Evolutionary conservation across 92 coral and sea anemone species (phyloP), one percentile per base, ranked within the genome.

Genomic region (Montipora capitata): DNA sequence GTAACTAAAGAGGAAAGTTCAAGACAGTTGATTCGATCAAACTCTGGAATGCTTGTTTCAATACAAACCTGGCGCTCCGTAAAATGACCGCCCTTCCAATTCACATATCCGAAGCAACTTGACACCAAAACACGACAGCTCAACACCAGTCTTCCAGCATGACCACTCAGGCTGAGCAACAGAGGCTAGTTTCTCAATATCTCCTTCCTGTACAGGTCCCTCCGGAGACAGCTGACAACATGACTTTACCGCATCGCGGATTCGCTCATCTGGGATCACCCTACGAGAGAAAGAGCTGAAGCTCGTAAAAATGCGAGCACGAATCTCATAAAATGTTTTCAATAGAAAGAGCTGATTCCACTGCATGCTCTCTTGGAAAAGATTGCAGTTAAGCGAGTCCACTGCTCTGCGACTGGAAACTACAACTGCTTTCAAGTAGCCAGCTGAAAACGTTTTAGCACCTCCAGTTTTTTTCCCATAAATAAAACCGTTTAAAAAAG

Each of bases 81-180:
- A 97, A 91, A 96, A 97, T 17, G 99, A 95, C 44, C 85, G 83
- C 13, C 96, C 96, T 57, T 94, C 94, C 68, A 97, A 83, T 45
- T 97, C 98, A 78, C 98, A 94, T 57, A 97, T 90, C 20, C 99
- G 90, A 63, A 97, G 90, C 84, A 97, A 86, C 87, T 97, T 97
- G 40, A 97, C 98, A 12, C 99, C 99, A 86, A 90, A 97, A 86
- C 99, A 97, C 11, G 99, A 90, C 75, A 97, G 57, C 86, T 97
- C 99, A 54, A 97, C 87, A 20, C 99, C 99, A 83, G 98, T 94
- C 96, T 97, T 97, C 99, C 99, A 97, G 87, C 99, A 97, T 15
- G 99, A 96, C 99, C 98, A 97, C 91, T 97, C 99, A 14, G 96
- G 98, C 72, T 94, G 96, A 1, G 98, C 92, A 43, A 94, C 94